Percentiles rank a stretch among this genome's conserved stretches.
phyloP scores from a whole-genome alignment of 2,113 vertebrate species.

The Stigmatopora argus region DNA sequence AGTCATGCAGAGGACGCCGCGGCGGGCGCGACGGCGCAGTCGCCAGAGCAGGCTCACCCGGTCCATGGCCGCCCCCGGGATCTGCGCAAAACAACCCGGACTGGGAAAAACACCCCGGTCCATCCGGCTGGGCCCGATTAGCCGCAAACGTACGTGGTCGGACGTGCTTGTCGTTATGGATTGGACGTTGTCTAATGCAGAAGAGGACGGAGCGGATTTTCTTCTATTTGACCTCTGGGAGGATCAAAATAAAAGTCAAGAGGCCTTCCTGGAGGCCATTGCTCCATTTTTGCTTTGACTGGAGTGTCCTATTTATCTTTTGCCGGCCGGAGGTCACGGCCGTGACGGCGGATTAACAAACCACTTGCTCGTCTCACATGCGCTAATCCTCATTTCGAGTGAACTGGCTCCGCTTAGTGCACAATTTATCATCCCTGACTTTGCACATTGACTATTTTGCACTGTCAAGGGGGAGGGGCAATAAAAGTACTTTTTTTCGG shows the following conservation, averaged over 20 bases:
- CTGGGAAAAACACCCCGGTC: not conserved
- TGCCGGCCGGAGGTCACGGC: not conserved
- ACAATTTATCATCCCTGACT: not conserved
- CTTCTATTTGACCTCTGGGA: not conserved
- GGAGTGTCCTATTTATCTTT: not conserved
- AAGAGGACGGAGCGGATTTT: not conserved
- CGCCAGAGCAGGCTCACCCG: slow-evolving; percentile 69
- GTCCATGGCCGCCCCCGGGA: slow-evolving; percentile 68
- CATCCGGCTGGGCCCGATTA: too few species aligned
- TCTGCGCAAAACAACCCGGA: slow-evolving; percentile 38
- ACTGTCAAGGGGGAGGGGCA: not conserved
- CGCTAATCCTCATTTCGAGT: not conserved
- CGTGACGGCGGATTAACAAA: not conserved
- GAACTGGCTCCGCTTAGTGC: not conserved
- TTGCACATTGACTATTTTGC: not conserved
- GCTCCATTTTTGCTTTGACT: not conserved
- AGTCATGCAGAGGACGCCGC: slow-evolving; percentile 68
- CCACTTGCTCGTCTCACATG: not conserved
- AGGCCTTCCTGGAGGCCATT: not conserved
- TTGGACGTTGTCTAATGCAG: too few species aligned
- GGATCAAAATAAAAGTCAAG: not conserved
- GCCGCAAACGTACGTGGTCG: too few species aligned
- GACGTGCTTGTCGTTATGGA: too few species aligned
- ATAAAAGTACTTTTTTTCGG: too few species aligned
- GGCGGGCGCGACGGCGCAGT: slow-evolving; percentile 66